phyloP scores from a whole-genome alignment of 2,113 vertebrate species.

The Emydura subglobosa region DNA sequence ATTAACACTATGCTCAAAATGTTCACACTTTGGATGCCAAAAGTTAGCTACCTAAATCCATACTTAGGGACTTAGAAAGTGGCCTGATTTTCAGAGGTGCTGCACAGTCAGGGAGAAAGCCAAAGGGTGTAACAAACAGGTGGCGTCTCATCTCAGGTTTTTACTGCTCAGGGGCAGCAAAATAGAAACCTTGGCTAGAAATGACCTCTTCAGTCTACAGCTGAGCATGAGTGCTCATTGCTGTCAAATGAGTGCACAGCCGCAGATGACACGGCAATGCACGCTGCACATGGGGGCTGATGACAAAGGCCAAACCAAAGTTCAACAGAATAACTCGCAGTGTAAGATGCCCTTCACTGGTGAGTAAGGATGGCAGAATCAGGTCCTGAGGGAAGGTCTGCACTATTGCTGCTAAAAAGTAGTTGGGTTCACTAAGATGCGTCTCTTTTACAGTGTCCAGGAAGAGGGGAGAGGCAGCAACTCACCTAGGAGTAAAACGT shows the following conservation, averaged over 20 bases:
- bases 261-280: neutral
- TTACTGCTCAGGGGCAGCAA: neutral
- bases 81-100: neutral
- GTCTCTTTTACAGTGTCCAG: neutral
- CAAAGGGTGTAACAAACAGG: neutral
- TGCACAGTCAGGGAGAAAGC: neutral
- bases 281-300: neutral
- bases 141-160: neutral
- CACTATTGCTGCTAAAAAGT: neutral
- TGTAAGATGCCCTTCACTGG: neutral
- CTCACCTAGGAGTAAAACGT: neutral
- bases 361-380: neutral
- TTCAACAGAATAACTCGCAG: neutral
- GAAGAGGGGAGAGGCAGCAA: neutral
- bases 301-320: neutral
- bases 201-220: neutral
- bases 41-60: neutral
- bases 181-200: neutral
- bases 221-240: neutral
- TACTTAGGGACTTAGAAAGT: neutral
- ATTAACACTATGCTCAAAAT: neutral
- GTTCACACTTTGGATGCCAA: neutral
- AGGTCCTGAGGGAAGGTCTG: neutral
- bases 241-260: fast-evolving
- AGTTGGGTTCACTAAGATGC: neutral